Base-by-base conservation (phyloP, 2,888 invertebrate genomes). In the Pherbina coryleti region DNA sequence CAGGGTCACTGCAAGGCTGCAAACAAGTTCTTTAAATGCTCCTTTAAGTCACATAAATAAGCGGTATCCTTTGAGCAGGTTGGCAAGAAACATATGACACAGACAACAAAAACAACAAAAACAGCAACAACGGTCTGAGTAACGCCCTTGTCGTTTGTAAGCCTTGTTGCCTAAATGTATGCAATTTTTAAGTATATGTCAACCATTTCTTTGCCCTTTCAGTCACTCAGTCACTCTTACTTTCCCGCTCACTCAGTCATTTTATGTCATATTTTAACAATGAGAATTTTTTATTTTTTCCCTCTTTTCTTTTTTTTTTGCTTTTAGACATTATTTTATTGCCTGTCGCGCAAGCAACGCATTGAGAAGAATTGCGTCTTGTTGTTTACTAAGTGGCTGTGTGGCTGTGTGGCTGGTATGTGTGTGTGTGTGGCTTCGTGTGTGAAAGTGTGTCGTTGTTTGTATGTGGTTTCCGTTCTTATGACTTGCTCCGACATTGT, bases 1-100 rank as follows among this genome's bases (percentile, higher is more conserved):
- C 34, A 9, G 55, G 22, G 22, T n/a, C 55, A 28, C 4, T 77
- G 79, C 78, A 76, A 77, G 75, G 76, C 49, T 69, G 57, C 72
- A 78, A 73, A 31, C 71, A 55, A 19, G 19, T 14, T 5, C 57
- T 25, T 57, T 22, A 34, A 57, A 25, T 9, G 51, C 49, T 60
- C 11, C 51, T 74, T 51, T 49, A 51, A 64, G 53, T 34, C 19
- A 51, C 49, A 19, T 28, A 37, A 73, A 73, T 28, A 73, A 73
- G 55, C 14, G 22, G 25, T 44, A 25, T 9, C 25, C 22, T 53
- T n/a, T 22, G 55, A 14, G 8, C 14, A 19, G 49, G 49, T 69
- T 67, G 7, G 25, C 70, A 17, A 31, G n/a, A 14, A 28, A 66
- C 3, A 66, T 19, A 37, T 17, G 31, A 34, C 28, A 51, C 19